Evolutionary conservation across 2,888 invertebrate genomes (phyloP), one percentile per base, ranked within the genome.

Genomic region (Melanchra persicariae): DNA sequence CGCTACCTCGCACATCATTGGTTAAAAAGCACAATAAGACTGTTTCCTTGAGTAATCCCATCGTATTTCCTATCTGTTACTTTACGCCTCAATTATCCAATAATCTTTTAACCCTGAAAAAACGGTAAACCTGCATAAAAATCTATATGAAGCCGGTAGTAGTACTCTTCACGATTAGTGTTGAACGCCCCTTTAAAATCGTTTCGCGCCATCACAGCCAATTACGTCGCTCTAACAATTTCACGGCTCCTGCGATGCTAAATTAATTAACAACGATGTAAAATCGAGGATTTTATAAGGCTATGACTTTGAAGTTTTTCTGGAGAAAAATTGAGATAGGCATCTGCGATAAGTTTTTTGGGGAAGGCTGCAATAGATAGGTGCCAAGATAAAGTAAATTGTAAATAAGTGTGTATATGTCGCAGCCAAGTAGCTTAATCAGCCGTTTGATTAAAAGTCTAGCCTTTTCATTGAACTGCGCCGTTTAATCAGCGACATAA

Each of bases 181-280:
- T 40, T 78, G 40, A 59, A 60, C 51, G 68, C 61, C 58, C 58
- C 64, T 85, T 52, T 73, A 70, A 72, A 73, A 79, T 67, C 69
- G 80, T 68, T 80, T 80, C 30, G 54, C 75, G 77, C 78, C 77
- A 85, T 85, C 82, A 81, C 79, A 71, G 77, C 77, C 88, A 86
- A 89, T 90, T 90, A 89, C 82, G 77, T 64, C 69, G 84, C 69
- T 73, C 63, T 69, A 74, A 76, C 78, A 85, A 71, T 78, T 84
- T 80, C 68, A 69, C 72, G 64, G 74, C 74, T 79, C 74, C 58
- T 80, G 26, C 52, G 65, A 83, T 75, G 80, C 62, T 70, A 81
- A 83, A 83, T 85, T 80, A 85, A 85, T 83, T 80, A 80, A 73
- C 57, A 70, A 61, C 57, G 59, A 37, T 55, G 64, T 49, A 24